Evolutionary conservation across 2,113 vertebrate species (phyloP), one percentile per base, ranked within the genome.

Genomic region (Pygoscelis adeliae): DNA sequence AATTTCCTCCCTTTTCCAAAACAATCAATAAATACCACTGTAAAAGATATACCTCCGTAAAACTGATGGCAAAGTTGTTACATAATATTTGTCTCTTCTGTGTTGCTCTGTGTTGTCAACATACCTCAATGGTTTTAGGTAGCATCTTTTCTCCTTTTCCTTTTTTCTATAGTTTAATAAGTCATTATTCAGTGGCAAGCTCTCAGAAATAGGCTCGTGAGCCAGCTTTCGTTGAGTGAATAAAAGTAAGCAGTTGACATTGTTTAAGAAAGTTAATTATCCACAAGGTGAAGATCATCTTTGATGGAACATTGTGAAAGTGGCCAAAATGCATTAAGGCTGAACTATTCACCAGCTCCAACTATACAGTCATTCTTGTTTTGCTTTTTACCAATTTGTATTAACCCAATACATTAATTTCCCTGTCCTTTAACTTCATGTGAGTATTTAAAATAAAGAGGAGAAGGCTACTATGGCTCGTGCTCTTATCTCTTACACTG

Each of bases 1-100:
- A 32, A 91, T 84, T 96, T 94, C 80, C 76, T 95, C 52, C 67
- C 69, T 93, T 96, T 93, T 93, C 89, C 85, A 49, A 69, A 79
- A 25, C n/a, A 67, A 58, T 84, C 58, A 67, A 56, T 49, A 89
- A 82, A 84, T 47, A 44, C 16, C 42, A 15, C n/a, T 74, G 65
- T 65, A 67, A 69, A 69, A 79, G 34, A 70, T 16, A 32, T 0
- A 36, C 10, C 8, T 83, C 74, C 52, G 72, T 59, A 63, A 89
- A 92, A 72, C 47, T 38, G 77, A 82, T 82, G 93, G 61, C 86
- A 82, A 89, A 92, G 40, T 92, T 61, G 25, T 91, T 81, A 36
- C 36, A 22, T 38, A 32, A 2, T 59, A 20, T 84, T 38, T 61
- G 40, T 62, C 80, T 92, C 27, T 78, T 81, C 56, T 55, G 15